Base-by-base conservation (phyloP, 1,140 invertebrate species). In the Temnothorax nylanderi region DNA sequence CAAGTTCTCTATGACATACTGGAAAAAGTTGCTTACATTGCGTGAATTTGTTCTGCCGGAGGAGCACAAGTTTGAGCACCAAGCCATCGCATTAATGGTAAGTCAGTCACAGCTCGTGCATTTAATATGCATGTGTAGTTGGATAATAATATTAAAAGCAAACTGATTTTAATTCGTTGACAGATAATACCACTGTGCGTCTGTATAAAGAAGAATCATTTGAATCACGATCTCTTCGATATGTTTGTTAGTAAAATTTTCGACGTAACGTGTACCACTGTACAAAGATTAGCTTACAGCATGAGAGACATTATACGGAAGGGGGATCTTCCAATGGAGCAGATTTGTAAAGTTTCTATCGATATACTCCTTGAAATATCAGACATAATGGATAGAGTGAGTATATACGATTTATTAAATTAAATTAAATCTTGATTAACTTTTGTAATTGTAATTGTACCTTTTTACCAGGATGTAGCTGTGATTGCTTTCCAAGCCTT, bases 401-500 rank as follows among this genome's bases (percentile, higher is more conserved):
- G 96, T 74, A 91, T 69, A 96, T 18, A 44, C 5, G 13, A 49
- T 54, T 75, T 60, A 26, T 58, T 32, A n/a, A 56, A 26, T 56
- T 69, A n/a, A 11, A 11, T 41, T 18, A 13, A 26, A 32, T 54
- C 32, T 62, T 56, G 56, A 26, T 72, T 8, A 67, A 64, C 32
- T 65, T 1, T 75, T 74, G 1, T 37, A 56, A 74, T 75, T 75
- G 11, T 37, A 37, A 26, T 49, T 47, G 6, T 47, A 13, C 10
- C 0, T 47, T 47, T 77, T 56, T 86, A 26, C 3, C 95, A 97
- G 91, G 96, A 97, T 65, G 95, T 96, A 88, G 97, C 97, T 0
- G 96, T 97, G 13, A 96, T 97, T n/a, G 95, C 97, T 32, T 97
- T 97, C 87, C 97, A 98, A 95, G 96, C 96, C 0, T 93, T 97